Conservation (phyloP, 2,888 invertebrate genomes). For the Syritta pipiens region DNA sequence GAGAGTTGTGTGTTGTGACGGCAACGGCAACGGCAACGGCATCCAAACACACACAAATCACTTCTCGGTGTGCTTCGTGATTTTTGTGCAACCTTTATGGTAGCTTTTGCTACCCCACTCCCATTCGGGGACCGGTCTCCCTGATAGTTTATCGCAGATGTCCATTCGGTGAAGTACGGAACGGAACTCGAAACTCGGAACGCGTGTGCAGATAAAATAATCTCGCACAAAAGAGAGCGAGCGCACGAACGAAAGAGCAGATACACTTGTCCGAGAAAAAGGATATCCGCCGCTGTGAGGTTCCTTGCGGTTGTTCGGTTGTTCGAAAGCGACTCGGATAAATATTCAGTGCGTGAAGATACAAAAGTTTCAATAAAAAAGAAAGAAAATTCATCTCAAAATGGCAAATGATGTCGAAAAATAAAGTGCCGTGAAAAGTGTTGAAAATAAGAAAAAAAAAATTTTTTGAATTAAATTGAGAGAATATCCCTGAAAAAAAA, state of each 20-base stretch:
- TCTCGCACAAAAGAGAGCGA: slow-evolving; percentile 70
- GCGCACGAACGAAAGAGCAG: slow-evolving; percentile 60
- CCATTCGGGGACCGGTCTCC: slow-evolving; percentile 68
- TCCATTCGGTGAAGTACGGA: slow-evolving; percentile 80
- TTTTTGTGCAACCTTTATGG: slow-evolving; percentile 75
- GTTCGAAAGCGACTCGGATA: background rate
- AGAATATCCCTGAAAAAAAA: slow-evolving; percentile 24
- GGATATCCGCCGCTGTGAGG: slow-evolving; percentile 38
- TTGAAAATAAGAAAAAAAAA: slow-evolving; percentile 26
- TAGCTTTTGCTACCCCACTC: slow-evolving; percentile 71
- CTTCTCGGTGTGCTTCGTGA: slow-evolving; percentile 64
- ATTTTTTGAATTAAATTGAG: no score
- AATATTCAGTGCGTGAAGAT: slow-evolving; percentile 4
- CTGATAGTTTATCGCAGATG: slow-evolving; percentile 80
- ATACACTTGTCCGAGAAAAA: slow-evolving; percentile 27
- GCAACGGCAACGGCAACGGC: slow-evolving; percentile 28
- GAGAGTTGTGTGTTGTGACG: slow-evolving; percentile 62
- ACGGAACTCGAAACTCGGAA: slow-evolving; percentile 75
- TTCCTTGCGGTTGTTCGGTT: slow-evolving; percentile 12
- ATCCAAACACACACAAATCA: slow-evolving; percentile 68
- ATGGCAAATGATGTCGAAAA: slow-evolving; percentile 57
- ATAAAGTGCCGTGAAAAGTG: slow-evolving; percentile 57
- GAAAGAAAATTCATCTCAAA: slow-evolving; percentile 22
- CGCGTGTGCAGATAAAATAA: slow-evolving; percentile 70
- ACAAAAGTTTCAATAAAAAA: slow-evolving; percentile 17